Base-by-base conservation (phyloP, 2,888 invertebrate species). In the Folsomia candida region DNA sequence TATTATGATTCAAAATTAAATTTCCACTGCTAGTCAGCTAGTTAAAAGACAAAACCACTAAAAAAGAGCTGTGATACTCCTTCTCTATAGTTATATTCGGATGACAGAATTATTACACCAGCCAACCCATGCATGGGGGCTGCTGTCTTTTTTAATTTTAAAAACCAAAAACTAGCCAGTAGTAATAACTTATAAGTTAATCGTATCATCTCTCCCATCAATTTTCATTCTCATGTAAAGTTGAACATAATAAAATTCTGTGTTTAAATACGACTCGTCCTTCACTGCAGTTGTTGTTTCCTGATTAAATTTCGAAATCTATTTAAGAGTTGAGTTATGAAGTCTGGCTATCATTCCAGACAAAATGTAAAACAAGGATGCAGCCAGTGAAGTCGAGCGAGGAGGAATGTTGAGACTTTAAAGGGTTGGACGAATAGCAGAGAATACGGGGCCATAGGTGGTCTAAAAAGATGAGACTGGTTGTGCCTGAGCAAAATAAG, bases 1-100 rank as follows among this genome's bases (percentile, higher is more conserved):
- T 11, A 69, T 81, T n/a, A 76, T 80, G 77, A 76, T 80, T 66
- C 80, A 80, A 69, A 72, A 71, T 29, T 74, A 68, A 67, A 54
- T 54, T 20, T 47, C 18, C 47, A 47, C 18, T 18, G 11, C 61
- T n/a, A 25, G 61, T 61, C n/a, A n/a, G n/a, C n/a, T n/a, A n/a
- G n/a, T n/a, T 20, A 9, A 58, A 58, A 14, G 9, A 58, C 22
- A 24, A n/a, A n/a, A n/a, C n/a, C n/a, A n/a, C n/a, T n/a, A 51
- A 51, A 37, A 68, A 64, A 65, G 68, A 68, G 68, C 71, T 68
- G 61, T 14, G 37, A 37, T 14, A n/a, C n/a, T n/a, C n/a, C n/a
- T n/a, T n/a, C n/a, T n/a, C n/a, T n/a, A n/a, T n/a, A n/a, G n/a
- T n/a, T n/a, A n/a, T n/a, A n/a, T n/a, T n/a, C n/a, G n/a, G n/a